Base-by-base conservation (phyloP, 2,113 vertebrate genomes). In the Eublepharis macularius region DNA sequence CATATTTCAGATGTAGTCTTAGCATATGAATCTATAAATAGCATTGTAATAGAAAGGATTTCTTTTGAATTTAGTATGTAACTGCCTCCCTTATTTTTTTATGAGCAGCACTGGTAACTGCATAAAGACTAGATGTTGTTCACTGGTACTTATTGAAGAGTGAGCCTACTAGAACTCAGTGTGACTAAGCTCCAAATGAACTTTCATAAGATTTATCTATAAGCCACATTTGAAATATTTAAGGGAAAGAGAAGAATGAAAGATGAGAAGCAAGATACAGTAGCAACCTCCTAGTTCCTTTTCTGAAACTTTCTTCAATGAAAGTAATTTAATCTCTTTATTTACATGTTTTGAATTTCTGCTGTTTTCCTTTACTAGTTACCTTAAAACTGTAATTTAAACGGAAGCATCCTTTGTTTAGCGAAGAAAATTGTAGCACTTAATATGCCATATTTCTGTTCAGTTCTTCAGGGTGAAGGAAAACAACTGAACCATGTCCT, bases 381-480 rank as follows among this genome's bases (percentile, higher is more conserved):
- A 81, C 86, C 79, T 88, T 91, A 90, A 91, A 84, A 3, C 41
- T 73, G 45, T 83, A 86, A 65, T 80, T 85, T 90, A 41, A 80
- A 79, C 54, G 68, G 76, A 87, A 65, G 5, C 82, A 85, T 80
- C 13, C 49, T 39, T 90, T 72, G 21, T 87, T 88, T 88, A 72
- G 65, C 26, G 57, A 82, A 43, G 76, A 88, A 54, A 90, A 82
- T 73, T 9, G 26, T 45, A 85, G 87, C 36, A 72, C 74, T 70
- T 82, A 92, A 34, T 77, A 82, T 17, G 76, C 78, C 77, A 0
- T 84, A 51, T 81, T 89, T 87, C 26, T 81, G 86, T 57, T 21
- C 16, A 81, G 79, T 87, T 72, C 19, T 89, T 85, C 82, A 19
- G 36, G 19, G 77, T 89, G 68, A 79, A 39, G 39, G 87, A 87